A percentile compares a stretch with the other conserved stretches of the same genome.
These are phyloP conservation scores for Erebia aethiops DNA, from an alignment of 2,888 invertebrate species.

Conservation along the genomic window DNA sequence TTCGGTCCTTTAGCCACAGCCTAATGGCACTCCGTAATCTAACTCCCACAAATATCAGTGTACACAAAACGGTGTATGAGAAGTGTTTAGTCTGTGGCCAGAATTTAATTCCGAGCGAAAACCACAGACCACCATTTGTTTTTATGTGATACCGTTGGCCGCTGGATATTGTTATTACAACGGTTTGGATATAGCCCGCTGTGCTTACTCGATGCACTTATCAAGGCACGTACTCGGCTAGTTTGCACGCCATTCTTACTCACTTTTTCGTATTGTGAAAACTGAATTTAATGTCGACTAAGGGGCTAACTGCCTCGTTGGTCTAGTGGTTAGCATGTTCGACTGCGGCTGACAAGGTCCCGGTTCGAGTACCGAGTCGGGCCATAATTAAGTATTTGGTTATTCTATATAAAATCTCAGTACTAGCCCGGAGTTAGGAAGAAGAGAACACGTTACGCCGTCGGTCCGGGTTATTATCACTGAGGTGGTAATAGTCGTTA, in stretches of 20 bases:
- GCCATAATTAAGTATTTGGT: too few relatives aligned
- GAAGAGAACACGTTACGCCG: too few relatives aligned
- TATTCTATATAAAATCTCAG: too few relatives aligned
- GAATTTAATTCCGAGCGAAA: constrained; percentile 58
- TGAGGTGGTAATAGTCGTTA: too few relatives aligned
- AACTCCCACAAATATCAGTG: constrained; percentile 29
- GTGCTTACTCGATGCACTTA: constrained; percentile 58
- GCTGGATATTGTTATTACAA: constrained; percentile 67
- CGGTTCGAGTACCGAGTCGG: too few relatives aligned
- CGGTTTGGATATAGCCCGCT: constrained; percentile 55
- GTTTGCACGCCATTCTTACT: constrained; percentile 41
- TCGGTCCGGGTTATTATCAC: too few relatives aligned
- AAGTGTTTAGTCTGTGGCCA: constrained; percentile 41
- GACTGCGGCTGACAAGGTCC: too few relatives aligned
- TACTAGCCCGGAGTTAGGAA: too few relatives aligned
- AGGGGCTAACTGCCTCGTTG: too few relatives aligned
- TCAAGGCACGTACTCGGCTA: constrained; percentile 44
- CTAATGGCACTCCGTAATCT: constrained; percentile 12
- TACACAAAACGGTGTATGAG: neutral
- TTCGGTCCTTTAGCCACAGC: constrained; percentile 47
- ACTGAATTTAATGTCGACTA: neutral
- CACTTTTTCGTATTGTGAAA: neutral
- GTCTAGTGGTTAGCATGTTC: too few relatives aligned
- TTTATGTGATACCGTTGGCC: constrained; percentile 65
- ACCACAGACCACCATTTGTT: constrained; percentile 67